Evolutionary conservation across 2,888 invertebrate species (phyloP).

Genomic region (Tridacna crocea): DNA sequence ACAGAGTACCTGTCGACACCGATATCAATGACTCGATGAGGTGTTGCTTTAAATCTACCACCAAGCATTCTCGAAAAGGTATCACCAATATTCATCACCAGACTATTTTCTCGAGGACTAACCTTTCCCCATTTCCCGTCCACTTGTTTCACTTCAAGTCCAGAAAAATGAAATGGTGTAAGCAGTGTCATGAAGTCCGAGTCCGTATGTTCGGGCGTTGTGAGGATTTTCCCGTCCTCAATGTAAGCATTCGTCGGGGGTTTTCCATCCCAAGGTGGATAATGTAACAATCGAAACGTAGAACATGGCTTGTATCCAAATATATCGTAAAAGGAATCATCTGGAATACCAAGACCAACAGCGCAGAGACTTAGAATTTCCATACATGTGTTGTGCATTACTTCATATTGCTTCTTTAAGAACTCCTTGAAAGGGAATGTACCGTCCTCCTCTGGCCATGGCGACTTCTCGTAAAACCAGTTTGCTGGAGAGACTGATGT

Average conservation of each 20-base stretch:
- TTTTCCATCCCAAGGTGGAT: constrained; percentile 63
- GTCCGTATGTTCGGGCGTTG: constrained; percentile 68
- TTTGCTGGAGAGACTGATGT: constrained; percentile 47
- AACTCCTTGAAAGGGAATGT: constrained; percentile 59
- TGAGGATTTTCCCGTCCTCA: constrained; percentile 59
- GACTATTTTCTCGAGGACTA: constrained; percentile 57
- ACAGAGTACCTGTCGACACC: constrained; percentile 63
- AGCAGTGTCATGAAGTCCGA: constrained; percentile 66
- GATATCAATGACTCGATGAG: constrained; percentile 66
- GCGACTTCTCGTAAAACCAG: constrained; percentile 66
- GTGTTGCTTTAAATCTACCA: constrained; percentile 66
- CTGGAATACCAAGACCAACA: constrained; percentile 65
- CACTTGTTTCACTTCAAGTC: constrained; percentile 57
- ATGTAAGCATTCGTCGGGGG: constrained; percentile 57
- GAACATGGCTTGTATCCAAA: constrained; percentile 66
- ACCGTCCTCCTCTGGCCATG: constrained; percentile 66
- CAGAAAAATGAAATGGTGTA: constrained; percentile 61
- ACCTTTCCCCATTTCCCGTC: constrained; percentile 64
- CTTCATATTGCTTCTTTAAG: constrained; percentile 57
- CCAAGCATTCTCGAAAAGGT: constrained; percentile 66
- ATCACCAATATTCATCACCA: constrained; percentile 71
- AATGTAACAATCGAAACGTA: constrained; percentile 69
- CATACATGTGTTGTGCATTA: constrained; percentile 62
- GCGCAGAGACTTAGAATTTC: constrained; percentile 64
- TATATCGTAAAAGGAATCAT: constrained; percentile 63